phyloP scores from a whole-genome alignment of 2,888 invertebrate genomes.

The Chirona hameri region DNA sequence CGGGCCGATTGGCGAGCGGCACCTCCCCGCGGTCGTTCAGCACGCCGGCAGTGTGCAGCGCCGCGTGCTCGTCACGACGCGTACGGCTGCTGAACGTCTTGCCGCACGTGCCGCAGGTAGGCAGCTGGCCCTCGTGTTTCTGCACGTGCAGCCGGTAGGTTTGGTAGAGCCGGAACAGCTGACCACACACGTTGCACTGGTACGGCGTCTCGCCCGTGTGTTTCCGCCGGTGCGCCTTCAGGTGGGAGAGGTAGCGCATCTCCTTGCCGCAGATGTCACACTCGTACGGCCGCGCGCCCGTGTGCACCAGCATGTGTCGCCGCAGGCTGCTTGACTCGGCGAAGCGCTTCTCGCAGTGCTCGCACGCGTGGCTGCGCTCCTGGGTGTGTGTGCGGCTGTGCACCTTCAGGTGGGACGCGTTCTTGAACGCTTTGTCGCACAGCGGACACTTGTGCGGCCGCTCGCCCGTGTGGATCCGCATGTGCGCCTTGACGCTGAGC shows the following conservation, averaged over 20 bases:
- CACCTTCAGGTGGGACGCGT: constrained; percentile 23
- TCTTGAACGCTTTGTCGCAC: constrained; percentile 29
- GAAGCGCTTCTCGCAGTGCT: neutral
- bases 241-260: constrained; percentile 27
- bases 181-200: neutral
- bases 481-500: constrained; percentile 29
- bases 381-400: constrained; percentile 11
- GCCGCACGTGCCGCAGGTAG: neutral
- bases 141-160: constrained; percentile 25
- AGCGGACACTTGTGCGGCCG: too few species aligned
- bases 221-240: constrained; percentile 28
- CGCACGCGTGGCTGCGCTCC: constrained; percentile 23
- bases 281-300: constrained; percentile 28
- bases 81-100: constrained; percentile 25
- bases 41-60: neutral
- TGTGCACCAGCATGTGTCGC: constrained; percentile 25
- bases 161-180: constrained; percentile 26
- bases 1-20: too few species aligned
- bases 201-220: constrained; percentile 26
- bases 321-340: constrained; percentile 27
- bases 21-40: too few species aligned
- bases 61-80: neutral
- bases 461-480: constrained; percentile 29
- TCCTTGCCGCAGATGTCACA: constrained; percentile 24
- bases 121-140: constrained; percentile 23